Evolutionary conservation across 2,113 vertebrate species (phyloP), one percentile per base, ranked within the genome.

Genomic region (Geococcyx californianus): DNA sequence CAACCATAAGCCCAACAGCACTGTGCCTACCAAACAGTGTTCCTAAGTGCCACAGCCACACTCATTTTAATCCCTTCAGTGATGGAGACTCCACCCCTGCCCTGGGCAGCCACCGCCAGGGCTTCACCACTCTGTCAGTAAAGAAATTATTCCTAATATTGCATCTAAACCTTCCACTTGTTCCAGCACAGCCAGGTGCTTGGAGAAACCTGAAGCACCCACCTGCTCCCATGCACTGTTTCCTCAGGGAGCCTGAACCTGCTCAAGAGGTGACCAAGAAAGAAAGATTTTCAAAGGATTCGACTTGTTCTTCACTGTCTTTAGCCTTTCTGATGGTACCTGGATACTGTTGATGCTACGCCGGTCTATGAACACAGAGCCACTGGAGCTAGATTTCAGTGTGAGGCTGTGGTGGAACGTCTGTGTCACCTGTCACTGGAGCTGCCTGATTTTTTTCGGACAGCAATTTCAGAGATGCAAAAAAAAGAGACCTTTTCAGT

Each of bases 181-280:
- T 67, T 60, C 25, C 54, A 73, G 59, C 6, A 0, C 15, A 16
- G 5, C 9, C 3, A 16, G 23, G 8, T 29, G 33, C n/a, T 64
- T 21, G 3, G 8, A 5, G 11, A 49, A 55, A 63, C 31, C 34
- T 34, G 40, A 34, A 69, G 9, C 47, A 12, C 31, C 10, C 42
- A 24, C 10, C 14, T 44, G 17, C 42, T 77, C 6, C 77, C 0
- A 0, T 10, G 7, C 34, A 9, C 11, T 1, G 0, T 20, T 66
- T 60, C 52, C 51, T 47, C 7, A 4, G 5, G 44, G 20, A 77
- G 42, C 33, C 31, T 3, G 7, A 54, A 13, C 21, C 45, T 82
- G 16, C 38, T 83, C 6, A 2, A 45, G 72, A 58, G 13, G 11
- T 20, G 33, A 64, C 18, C 25, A 9, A 64, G 21, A 64, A 58